Evolutionary conservation across 2,797 vertebrate species (phyloP).

Genomic region (Xiphophorus birchmanni): DNA sequence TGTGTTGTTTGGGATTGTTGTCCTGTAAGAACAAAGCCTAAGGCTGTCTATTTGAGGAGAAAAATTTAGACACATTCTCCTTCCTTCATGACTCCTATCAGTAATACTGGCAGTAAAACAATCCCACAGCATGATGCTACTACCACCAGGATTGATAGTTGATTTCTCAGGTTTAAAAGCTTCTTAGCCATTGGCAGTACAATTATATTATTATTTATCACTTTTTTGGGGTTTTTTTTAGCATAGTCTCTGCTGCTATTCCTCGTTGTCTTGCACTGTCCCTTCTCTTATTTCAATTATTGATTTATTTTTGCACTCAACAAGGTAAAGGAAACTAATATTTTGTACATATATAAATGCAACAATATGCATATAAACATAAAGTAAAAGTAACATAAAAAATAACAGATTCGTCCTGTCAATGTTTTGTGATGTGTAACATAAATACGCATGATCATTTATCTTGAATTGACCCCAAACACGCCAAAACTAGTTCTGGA

Average conservation of each 20-base stretch:
- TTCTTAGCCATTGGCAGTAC: background rate
- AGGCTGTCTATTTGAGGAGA: background rate
- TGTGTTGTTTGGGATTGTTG: background rate
- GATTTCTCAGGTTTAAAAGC: background rate
- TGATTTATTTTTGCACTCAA: too few relatives aligned
- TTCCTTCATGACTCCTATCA: background rate
- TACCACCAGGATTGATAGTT: background rate
- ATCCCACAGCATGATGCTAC: background rate
- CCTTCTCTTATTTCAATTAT: background rate
- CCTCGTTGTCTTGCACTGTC: background rate
- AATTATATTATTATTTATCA: background rate
- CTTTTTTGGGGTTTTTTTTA: background rate
- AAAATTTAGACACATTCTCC: background rate
- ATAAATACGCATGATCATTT: too few relatives aligned
- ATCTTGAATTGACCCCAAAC: background rate
- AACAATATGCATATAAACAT: too few relatives aligned
- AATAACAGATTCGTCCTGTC: too few relatives aligned
- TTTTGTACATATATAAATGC: too few relatives aligned
- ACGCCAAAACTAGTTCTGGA: background rate
- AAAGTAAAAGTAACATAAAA: too few relatives aligned
- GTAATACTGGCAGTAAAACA: background rate
- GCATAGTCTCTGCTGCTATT: background rate
- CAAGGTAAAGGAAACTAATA: too few relatives aligned
- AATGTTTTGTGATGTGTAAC: too few relatives aligned
- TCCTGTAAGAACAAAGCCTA: background rate